These are phyloP conservation scores for Caloenas nicobarica DNA, from an alignment of 2,113 vertebrate genomes.

Conservation along the genomic window DNA sequence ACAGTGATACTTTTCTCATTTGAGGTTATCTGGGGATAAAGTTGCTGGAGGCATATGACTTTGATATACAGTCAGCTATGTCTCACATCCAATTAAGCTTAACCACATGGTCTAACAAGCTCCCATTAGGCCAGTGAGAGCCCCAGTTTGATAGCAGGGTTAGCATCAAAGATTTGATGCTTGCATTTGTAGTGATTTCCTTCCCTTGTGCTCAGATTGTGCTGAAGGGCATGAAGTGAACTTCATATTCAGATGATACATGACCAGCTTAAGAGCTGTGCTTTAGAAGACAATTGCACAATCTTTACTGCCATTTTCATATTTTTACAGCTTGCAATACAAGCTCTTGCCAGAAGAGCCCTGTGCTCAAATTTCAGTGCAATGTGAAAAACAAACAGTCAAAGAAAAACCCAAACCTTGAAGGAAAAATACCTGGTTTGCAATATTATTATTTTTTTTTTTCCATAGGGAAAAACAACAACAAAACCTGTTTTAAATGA, in stretches of 20 bases:
- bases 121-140: slow-evolving; percentile 50
- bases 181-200: slow-evolving; percentile 51
- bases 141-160: slow-evolving; percentile 34
- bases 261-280: slow-evolving; percentile 21
- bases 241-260: slow-evolving; percentile 35
- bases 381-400: slow-evolving; percentile 37
- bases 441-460: not conserved
- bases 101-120: slow-evolving; percentile 59
- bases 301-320: slow-evolving; percentile 53
- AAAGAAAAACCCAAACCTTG: slow-evolving; percentile 2
- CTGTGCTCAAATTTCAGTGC: slow-evolving; percentile 38
- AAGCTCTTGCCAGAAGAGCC: slow-evolving; percentile 8
- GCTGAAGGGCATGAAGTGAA: slow-evolving; percentile 43
- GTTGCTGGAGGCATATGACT: slow-evolving; percentile 56
- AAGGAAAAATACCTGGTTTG: slow-evolving; percentile 43
- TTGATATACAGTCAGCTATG: slow-evolving; percentile 57
- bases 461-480: not conserved
- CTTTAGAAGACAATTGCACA: slow-evolving; percentile 49
- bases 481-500: not conserved
- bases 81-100: slow-evolving; percentile 60
- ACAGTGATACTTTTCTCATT: slow-evolving; percentile 62
- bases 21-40: slow-evolving; percentile 67
- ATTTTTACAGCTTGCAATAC: slow-evolving; percentile 41
- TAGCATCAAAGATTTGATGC: slow-evolving; percentile 45
- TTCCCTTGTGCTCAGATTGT: slow-evolving; percentile 16